phyloP scores from a whole-genome alignment of 2,113 vertebrate genomes.

The Pogona vitticeps region DNA sequence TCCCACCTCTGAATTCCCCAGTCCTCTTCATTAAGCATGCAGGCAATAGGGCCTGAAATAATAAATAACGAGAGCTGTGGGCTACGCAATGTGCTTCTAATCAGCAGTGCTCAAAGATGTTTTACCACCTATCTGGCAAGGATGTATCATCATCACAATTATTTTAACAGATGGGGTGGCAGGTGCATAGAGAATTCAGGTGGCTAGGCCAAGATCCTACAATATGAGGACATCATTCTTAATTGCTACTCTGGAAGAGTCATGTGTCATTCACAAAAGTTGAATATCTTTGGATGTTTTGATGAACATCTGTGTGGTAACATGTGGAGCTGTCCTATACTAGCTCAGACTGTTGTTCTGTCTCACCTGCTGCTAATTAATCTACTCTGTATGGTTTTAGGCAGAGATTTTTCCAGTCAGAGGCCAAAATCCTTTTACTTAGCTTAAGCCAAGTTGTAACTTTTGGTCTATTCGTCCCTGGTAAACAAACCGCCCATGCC shows the following conservation, averaged over 20 bases:
- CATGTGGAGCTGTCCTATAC: background rate
- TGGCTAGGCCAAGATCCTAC: constrained; percentile 3
- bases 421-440: too few relatives aligned
- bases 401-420: too few relatives aligned
- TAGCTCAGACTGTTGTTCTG: background rate
- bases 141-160: constrained; percentile 9
- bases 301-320: background rate
- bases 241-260: background rate
- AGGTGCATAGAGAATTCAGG: background rate
- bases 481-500: too few relatives aligned
- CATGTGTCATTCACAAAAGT: background rate
- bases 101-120: background rate
- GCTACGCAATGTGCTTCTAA: constrained; percentile 6
- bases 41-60: constrained; percentile 1
- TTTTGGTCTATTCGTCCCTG: too few relatives aligned
- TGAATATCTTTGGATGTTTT: background rate
- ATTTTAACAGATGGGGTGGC: constrained; percentile 9
- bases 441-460: too few relatives aligned
- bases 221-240: background rate
- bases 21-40: constrained; percentile 20
- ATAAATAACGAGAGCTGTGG: constrained; percentile 11
- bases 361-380: too few relatives aligned
- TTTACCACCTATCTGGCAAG: constrained; percentile 12
- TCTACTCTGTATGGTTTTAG: too few relatives aligned
- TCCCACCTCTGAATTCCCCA: background rate